Conservation (phyloP, 2,797 vertebrate genomes). For the Micromesistius poutassou region DNA sequence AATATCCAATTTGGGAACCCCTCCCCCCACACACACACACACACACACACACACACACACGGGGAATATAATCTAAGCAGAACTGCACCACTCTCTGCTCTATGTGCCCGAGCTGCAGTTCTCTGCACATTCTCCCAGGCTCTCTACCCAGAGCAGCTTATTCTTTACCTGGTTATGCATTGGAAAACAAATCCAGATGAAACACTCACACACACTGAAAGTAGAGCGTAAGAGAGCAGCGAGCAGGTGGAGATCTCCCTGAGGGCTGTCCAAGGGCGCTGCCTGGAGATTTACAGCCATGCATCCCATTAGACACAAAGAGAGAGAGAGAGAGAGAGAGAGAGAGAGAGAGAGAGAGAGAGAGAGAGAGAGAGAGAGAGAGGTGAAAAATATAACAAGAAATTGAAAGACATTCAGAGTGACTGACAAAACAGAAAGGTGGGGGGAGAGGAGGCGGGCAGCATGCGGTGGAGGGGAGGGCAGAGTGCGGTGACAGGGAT, state of each 20-base stretch:
- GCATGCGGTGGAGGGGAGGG: background rate
- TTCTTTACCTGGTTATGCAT: background rate
- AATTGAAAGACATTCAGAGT: constrained; percentile 3
- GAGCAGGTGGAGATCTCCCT: constrained; percentile 26
- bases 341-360: constrained; percentile 5
- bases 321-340: constrained; percentile 10
- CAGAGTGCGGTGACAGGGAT: background rate
- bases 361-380: constrained; percentile 1
- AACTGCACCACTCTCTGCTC: background rate
- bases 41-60: constrained; percentile 15
- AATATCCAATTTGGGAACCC: constrained; percentile 65
- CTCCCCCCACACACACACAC: constrained; percentile 18
- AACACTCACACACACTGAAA: background rate
- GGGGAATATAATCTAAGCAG: background rate
- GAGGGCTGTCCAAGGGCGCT: constrained; percentile 36
- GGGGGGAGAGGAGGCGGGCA: background rate
- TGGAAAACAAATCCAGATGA: constrained; percentile 1
- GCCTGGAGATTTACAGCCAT: constrained; percentile 31
- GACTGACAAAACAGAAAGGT: background rate
- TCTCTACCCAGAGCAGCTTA: background rate
- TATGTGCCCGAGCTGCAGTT: background rate
- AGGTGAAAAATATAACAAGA: background rate
- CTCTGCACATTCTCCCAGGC: background rate
- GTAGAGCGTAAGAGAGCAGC: constrained; percentile 6
- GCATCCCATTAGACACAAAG: constrained; percentile 34